phyloP scores from a whole-genome alignment of 64 coral and sea anemone genomes.

The Anthopleura sola region DNA sequence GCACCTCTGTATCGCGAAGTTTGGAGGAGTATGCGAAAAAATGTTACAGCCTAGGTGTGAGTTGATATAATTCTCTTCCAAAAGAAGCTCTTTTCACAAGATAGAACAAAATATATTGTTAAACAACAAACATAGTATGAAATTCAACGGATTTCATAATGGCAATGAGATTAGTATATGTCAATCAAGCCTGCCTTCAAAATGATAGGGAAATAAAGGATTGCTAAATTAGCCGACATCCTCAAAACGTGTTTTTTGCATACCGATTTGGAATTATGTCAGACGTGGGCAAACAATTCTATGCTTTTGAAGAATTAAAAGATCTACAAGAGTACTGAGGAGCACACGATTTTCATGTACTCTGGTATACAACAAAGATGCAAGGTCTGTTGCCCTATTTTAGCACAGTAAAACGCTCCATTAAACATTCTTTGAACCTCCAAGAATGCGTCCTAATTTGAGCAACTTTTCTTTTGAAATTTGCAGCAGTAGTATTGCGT shows the following conservation, averaged over 20 bases:
- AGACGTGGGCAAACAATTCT: not conserved
- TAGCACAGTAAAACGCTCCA: not conserved
- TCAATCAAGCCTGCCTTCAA: constrained; percentile 4
- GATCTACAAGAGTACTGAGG: not conserved
- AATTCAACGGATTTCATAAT: not conserved
- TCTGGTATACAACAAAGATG: not conserved
- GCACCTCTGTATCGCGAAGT: constrained; percentile 4
- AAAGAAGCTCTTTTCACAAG: not conserved
- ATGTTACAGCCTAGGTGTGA: not conserved
- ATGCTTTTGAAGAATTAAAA: constrained; percentile 8
- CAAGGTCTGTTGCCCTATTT: too few relatives aligned
- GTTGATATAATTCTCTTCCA: not conserved
- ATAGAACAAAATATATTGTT: not conserved
- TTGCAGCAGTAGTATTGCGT: not conserved
- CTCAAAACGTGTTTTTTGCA: constrained; percentile 12
- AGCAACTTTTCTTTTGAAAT: not conserved
- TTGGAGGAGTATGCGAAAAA: not conserved
- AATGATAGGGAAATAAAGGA: constrained; percentile 14
- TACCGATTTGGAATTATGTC: constrained; percentile 13
- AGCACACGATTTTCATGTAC: not conserved
- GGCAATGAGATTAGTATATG: not conserved
- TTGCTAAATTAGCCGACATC: not conserved
- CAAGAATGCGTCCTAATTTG: not conserved
- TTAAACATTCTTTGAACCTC: not conserved
- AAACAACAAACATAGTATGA: not conserved